phyloP scores from a whole-genome alignment of 2,888 invertebrate genomes.

The Mesodorylaimus sp. region DNA sequence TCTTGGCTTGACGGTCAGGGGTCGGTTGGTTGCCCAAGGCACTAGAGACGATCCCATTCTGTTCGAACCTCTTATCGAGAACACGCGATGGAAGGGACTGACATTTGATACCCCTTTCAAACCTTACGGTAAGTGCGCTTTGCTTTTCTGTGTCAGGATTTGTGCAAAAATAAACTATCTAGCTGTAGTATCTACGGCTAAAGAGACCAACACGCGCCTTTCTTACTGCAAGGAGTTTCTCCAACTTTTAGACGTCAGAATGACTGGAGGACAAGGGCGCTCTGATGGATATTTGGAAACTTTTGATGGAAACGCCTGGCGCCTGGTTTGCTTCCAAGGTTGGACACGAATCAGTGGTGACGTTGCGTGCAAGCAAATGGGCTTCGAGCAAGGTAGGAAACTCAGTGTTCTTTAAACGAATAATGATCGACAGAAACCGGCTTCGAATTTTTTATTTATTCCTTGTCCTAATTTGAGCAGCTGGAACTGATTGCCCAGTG shows the following conservation, averaged over 20 bases:
- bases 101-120: neutral
- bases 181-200: too few species aligned
- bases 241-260: neutral
- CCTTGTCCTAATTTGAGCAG: neutral
- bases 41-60: neutral
- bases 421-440: neutral
- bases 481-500: too few species aligned
- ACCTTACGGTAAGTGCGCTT: neutral
- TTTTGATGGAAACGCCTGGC: neutral
- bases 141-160: too few species aligned
- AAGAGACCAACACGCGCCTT: too few species aligned
- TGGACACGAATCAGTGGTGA: neutral
- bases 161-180: too few species aligned
- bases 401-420: neutral
- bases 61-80: neutral
- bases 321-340: neutral
- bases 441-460: neutral
- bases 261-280: neutral
- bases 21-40: neutral
- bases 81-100: neutral
- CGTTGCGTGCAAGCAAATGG: neutral
- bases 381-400: neutral
- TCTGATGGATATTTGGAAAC: neutral
- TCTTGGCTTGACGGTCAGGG: slow-evolving; percentile 1
- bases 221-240: too few species aligned